Base-by-base conservation (phyloP, 2,797 vertebrate genomes). In the Sarcoramphus papa region DNA sequence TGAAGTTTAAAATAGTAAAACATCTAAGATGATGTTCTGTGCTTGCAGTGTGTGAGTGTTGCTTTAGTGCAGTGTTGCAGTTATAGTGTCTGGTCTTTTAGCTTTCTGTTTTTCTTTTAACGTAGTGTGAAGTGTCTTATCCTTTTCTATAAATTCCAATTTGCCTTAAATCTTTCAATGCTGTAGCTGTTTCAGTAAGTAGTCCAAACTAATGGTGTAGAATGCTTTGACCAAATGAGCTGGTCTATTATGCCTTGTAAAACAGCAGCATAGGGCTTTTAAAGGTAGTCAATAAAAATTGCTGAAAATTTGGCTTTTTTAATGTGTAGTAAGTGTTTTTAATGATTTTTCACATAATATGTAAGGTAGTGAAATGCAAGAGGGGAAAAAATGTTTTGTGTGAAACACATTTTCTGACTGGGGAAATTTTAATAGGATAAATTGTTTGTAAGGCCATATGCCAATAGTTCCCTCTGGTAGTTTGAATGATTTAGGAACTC, bases 11-110 rank as follows among this genome's bases (percentile, higher is more conserved):
- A 95, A 90, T 98, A 98, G 97, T 98, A 97, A 97, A 96, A 98
- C 98, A 97, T 98, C 98, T 97, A 98, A 98, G 98, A 98, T 90
- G 96, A 98, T 98, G 98, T 98, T 98, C 98, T 98, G 98, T 99
- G 99, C 99, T 99, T 99, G 99, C 99, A 97, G 99, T 99, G 99
- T 99, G 99, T 98, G 99, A 98, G 98, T 99, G 99, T 99, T 98
- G 98, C 98, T 98, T 98, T 98, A 98, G 98, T 98, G 98, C 98
- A 97, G 98, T 99, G 99, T 99, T 98, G 96, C 94, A 97, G 93
- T 98, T 98, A 97, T 95, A 81, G 96, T 98, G 98, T 99, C 98
- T 98, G 98, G 98, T 98, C 98, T 98, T 98, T 99, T 98, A 98
- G 98, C 98, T 98, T 98, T 98, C 98, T 95, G 97, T 97, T 98